A percentile compares a stretch with the other conserved stretches of the same genome.
Evolutionary conservation across 2,888 invertebrate genomes (phyloP).

Genomic region (Lasioglossum zephyrum): DNA sequence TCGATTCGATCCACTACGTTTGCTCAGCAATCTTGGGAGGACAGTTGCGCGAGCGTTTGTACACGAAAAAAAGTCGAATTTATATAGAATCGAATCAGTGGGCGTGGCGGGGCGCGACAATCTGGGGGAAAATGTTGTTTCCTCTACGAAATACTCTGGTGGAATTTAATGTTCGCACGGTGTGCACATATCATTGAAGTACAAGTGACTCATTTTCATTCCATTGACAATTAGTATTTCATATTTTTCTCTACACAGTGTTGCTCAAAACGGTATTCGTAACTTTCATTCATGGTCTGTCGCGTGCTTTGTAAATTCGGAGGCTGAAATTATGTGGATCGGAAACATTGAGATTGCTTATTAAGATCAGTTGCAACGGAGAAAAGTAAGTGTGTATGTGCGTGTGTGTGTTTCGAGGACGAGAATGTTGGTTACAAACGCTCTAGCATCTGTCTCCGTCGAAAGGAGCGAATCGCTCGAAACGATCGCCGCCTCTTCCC

Average conservation of each 20-base stretch:
- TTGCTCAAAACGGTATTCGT: conserved; percentile 3
- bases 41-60: conserved; percentile 11
- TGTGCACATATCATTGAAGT: conserved; percentile 9
- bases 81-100: neutral
- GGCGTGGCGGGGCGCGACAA: neutral
- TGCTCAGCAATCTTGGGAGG: neutral
- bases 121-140: neutral
- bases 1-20: neutral
- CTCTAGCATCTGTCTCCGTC: neutral
- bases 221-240: neutral
- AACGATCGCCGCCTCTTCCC: conserved; percentile 18
- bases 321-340: neutral
- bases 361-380: neutral
- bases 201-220: neutral
- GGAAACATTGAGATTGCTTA: neutral
- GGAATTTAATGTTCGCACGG: neutral
- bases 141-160: neutral
- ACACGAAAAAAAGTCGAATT: neutral
- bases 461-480: conserved; percentile 14
- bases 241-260: neutral
- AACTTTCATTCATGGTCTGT: neutral
- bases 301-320: neutral
- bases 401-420: neutral
- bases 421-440: neutral
- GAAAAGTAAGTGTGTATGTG: neutral